Base-by-base conservation (phyloP, 2,113 vertebrate genomes). In the Collichthys lucidus region DNA sequence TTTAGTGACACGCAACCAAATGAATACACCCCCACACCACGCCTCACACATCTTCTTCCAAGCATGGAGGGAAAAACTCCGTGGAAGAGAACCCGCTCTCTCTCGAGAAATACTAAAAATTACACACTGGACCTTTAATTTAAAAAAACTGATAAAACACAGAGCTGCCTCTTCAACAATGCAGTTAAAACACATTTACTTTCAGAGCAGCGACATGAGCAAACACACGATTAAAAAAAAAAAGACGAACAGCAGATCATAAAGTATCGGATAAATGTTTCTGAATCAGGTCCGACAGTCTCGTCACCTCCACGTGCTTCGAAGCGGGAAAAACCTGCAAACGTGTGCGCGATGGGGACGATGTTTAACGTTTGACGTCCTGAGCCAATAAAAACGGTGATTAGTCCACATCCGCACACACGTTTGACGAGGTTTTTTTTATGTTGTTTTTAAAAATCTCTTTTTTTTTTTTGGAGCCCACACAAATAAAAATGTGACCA, bases 241-340 rank as follows among this genome's bases (percentile, higher is more conserved):
- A 3, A 52, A 9, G 50, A 52, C 19, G 49, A 19, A 50, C 17
- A 50, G 49, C 8, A 60, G 12, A 53, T 19, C 11, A 63, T 12
- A 15, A 46, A 15, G 57, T 35, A 0, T 12, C 20, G 40, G 46
- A 59, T 53, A 50, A 20, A 57, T 74, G 91, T 92, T 40, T 40
- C 90, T 91, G 90, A 92, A 91, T 92, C 79, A 70, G 86, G 84
- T 47, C 77, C 79, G 69, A 62, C 42, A 63, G 53, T 77, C 61
- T 68, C 26, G 68, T 85, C 84, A 84, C 77, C 73, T 59, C 61
- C 62, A 82, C 70, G 63, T 53, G 86, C 31, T 85, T 84, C 17
- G 77, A 88, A 75, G 64, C 70, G 73, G 14, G 67, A 57, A 67
- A 76, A 82, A 74, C 79, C 73, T 69, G 62, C 79, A 85, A 83